Base-by-base conservation (phyloP, 2,797 vertebrate genomes). In the Spatula versicolor region DNA sequence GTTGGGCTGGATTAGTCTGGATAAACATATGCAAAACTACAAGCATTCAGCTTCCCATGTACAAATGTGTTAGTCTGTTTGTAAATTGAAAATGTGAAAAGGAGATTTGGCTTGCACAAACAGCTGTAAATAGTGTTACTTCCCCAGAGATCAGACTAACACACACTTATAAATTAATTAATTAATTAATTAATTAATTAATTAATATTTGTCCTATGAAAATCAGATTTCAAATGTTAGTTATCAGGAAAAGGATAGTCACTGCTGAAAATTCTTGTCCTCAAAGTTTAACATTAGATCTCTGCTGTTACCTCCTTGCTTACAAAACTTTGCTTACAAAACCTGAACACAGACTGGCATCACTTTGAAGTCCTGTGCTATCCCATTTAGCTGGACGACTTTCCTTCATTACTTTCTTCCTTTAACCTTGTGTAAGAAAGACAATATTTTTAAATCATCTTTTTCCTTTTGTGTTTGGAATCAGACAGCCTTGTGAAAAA, bases 381-480 rank as follows among this genome's bases (percentile, higher is more conserved):
- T 25, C 6, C 14, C 17, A 7, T 62, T 87, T 59, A 54, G 2
- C 7, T 41, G 20, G 22, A 30, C 22, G 37, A 35, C 79, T 25
- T 83, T 43, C 8, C 3, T 45, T 58, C 5, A 10, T 76, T 46
- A 3, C 2, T 73, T 62, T 58, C 28, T 75, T 11, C 3, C 5
- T 5, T 43, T 37, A 20, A 19, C 17, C 9, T 37, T 66, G 4
- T 11, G 41, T 31, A 64, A 60, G 21, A 75, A 13, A 58, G 1
- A 41, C 58, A 76, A 62, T 5, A 11, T 6, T 9, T 35, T 52
- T 0, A 54, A 80, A 48, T 0, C 9, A 16, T 28, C 0, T 0
- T n/a, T 87, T 81, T 28, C 9, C 5, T 18, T 62, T 23, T 50
- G 7, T 75, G 8, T 43, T 76, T 75, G 13, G 13, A 69, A 71